phyloP scores from a whole-genome alignment of 2,113 vertebrate genomes.

The Garra rufa region DNA sequence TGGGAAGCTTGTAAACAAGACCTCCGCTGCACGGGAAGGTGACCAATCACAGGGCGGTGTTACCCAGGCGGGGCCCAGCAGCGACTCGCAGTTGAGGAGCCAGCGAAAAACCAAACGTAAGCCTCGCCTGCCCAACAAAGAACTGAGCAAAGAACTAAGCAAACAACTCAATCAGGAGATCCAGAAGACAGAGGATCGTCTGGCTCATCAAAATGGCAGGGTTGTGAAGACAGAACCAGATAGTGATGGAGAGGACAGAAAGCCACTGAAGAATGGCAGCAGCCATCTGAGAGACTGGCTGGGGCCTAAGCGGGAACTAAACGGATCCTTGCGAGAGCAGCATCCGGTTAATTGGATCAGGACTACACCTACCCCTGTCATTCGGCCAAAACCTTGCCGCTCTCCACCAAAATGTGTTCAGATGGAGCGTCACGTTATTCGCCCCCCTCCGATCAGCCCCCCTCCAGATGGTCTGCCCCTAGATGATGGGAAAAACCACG shows the following conservation, averaged over 20 bases:
- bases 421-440: constrained; percentile 96
- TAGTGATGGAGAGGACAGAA: constrained; percentile 82
- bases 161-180: constrained; percentile 89
- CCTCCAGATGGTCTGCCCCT: constrained; percentile 90
- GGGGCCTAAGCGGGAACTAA: constrained; percentile 81
- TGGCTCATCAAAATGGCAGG: constrained; percentile 84
- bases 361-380: constrained; percentile 66
- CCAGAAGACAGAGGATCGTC: constrained; percentile 84
- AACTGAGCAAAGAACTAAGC: constrained; percentile 88
- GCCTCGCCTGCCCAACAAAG: constrained; percentile 83
- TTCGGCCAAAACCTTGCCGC: constrained; percentile 78
- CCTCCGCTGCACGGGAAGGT: constrained; percentile 77
- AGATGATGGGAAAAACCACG: constrained; percentile 85
- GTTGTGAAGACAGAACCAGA: constrained; percentile 86
- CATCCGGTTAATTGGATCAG: constrained; percentile 76
- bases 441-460: constrained; percentile 94
- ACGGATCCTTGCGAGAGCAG: constrained; percentile 80
- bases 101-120: constrained; percentile 85
- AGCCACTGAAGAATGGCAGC: constrained; percentile 75
- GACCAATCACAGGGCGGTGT: constrained; percentile 85
- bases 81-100: constrained; percentile 80
- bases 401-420: constrained; percentile 92
- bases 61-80: constrained; percentile 85
- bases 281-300: constrained; percentile 81
- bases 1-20: constrained; percentile 63